Percentiles rank a stretch among this genome's conserved stretches.
Evolutionary conservation across 2,888 invertebrate genomes (phyloP).

Genomic region (Platycnemis pennipes): DNA sequence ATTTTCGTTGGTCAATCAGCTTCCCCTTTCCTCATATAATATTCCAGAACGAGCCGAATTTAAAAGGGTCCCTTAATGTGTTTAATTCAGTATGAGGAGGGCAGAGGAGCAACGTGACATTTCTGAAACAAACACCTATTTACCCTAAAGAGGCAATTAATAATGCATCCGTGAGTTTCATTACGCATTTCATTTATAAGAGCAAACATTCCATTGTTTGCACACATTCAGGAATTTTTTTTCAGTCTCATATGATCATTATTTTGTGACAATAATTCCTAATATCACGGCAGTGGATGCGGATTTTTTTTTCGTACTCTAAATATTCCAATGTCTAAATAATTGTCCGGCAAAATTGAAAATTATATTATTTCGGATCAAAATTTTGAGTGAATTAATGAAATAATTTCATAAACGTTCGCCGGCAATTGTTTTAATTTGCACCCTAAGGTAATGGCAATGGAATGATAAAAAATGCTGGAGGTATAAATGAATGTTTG

Average conservation of each 20-base stretch:
- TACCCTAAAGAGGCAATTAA: neutral
- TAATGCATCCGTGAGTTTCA: neutral
- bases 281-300: neutral
- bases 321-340: neutral
- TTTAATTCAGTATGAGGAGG: neutral
- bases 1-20: conserved; percentile 1
- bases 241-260: neutral
- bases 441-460: too few species aligned
- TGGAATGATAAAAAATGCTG: too few species aligned
- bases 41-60: neutral
- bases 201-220: neutral
- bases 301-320: neutral
- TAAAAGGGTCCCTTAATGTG: neutral
- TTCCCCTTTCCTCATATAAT: neutral
- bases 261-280: neutral
- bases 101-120: neutral
- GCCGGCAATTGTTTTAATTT: too few species aligned
- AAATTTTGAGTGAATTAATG: neutral
- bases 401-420: too few species aligned
- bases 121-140: neutral
- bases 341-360: neutral
- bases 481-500: too few species aligned
- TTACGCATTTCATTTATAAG: neutral
- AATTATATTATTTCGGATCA: neutral
- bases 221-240: neutral